phyloP scores from a whole-genome alignment of 2,113 vertebrate genomes.

The Myocastor coypus region DNA sequence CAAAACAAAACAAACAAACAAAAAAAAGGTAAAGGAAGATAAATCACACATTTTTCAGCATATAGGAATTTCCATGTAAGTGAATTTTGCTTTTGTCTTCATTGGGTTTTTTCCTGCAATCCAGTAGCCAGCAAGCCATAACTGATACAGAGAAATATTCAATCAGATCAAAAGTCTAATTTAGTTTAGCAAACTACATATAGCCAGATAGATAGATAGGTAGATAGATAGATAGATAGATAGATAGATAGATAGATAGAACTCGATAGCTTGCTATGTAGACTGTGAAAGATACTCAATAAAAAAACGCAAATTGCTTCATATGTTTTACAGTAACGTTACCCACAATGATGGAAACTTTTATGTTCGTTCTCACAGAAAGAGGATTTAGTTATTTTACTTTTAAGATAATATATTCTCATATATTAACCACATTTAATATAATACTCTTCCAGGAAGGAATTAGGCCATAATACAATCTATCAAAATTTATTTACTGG shows the following conservation, averaged over 20 bases:
- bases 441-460: neutral
- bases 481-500: neutral
- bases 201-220: neutral
- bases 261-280: too few species aligned
- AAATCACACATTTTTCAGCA: neutral
- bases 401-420: neutral
- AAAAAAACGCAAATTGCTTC: neutral
- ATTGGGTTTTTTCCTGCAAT: neutral
- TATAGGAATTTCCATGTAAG: too few species aligned
- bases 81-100: neutral
- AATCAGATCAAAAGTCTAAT: conserved; percentile 7
- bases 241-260: neutral
- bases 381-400: conserved; percentile 32
- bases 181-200: neutral
- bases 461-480: neutral
- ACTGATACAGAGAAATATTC: neutral
- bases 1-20: too few species aligned
- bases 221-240: too few species aligned
- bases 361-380: conserved; percentile 27
- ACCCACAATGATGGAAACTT: neutral
- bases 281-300: too few species aligned
- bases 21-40: neutral
- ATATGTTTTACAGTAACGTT: conserved; percentile 42
- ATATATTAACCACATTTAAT: neutral
- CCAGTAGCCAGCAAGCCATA: neutral